A percentile compares a stretch with the other conserved stretches of the same genome.
These are phyloP conservation scores for Castor canadensis DNA, from an alignment of 2,113 vertebrate genomes.

Conservation along the genomic window DNA sequence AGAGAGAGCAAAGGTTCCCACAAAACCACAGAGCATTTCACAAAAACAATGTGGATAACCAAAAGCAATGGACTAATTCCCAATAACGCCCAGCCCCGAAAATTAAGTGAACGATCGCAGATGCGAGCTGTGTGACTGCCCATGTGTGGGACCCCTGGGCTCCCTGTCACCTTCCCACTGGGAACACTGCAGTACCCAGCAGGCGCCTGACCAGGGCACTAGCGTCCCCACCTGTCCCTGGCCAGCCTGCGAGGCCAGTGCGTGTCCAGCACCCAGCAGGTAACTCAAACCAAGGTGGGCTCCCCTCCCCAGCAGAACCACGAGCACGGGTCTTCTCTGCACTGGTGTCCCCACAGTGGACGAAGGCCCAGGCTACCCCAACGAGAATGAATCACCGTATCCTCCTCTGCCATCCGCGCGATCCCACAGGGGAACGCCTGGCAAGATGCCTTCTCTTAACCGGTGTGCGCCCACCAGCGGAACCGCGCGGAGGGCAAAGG, in stretches of 20 bases:
- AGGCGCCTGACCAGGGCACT: background rate
- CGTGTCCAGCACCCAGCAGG: background rate
- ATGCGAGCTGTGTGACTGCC: background rate
- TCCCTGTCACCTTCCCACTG: background rate
- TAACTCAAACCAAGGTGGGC: background rate
- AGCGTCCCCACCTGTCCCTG: background rate
- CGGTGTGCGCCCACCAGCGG: background rate
- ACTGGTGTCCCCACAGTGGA: background rate
- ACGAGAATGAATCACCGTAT: too few relatives aligned
- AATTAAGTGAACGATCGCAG: background rate
- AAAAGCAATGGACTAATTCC: background rate
- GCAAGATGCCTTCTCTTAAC: too few relatives aligned
- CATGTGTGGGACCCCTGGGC: background rate
- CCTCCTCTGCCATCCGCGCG: background rate
- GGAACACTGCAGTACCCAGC: background rate
- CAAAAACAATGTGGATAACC: background rate
- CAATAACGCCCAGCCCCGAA: background rate
- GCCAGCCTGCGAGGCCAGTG: background rate
- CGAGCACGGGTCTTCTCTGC: too few relatives aligned
- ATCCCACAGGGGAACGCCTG: background rate
- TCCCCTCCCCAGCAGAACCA: background rate
- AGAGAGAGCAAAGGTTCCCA: background rate
- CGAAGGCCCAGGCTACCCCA: background rate
- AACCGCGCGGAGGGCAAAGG: too few relatives aligned
- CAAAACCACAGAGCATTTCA: background rate